Percentiles rank a stretch among this genome's conserved stretches.
phyloP scores from a whole-genome alignment of 2,113 vertebrate species.

The Albula goreensis region DNA sequence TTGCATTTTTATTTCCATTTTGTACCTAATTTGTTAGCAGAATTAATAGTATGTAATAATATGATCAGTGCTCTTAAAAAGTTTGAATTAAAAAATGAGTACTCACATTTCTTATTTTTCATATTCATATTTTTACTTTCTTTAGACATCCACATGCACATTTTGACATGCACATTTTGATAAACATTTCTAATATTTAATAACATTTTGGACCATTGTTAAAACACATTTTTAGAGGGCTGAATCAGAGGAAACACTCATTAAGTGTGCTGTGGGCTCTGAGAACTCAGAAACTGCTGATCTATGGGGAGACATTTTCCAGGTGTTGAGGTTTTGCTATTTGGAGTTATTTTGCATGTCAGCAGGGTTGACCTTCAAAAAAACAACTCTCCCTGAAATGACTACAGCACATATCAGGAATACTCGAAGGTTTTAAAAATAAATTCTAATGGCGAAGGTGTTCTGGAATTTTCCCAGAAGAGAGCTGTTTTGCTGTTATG shows the following conservation, averaged over 20 bases:
- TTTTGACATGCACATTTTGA: no score
- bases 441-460: no score
- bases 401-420: neutral
- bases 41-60: no score
- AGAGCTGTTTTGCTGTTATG: no score
- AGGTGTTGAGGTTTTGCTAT: neutral
- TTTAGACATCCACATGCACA: no score
- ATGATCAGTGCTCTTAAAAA: no score
- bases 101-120: no score
- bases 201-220: no score
- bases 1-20: no score
- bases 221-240: neutral
- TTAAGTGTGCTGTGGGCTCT: neutral
- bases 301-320: neutral
- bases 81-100: no score
- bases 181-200: neutral
- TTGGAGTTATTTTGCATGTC: neutral
- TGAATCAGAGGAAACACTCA: neutral
- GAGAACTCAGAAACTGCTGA: neutral
- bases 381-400: neutral
- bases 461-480: no score
- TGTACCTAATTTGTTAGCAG: no score
- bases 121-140: neutral
- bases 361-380: neutral
- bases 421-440: neutral